phyloP scores from a whole-genome alignment of 2,888 invertebrate species.

The Macaria liturata region DNA sequence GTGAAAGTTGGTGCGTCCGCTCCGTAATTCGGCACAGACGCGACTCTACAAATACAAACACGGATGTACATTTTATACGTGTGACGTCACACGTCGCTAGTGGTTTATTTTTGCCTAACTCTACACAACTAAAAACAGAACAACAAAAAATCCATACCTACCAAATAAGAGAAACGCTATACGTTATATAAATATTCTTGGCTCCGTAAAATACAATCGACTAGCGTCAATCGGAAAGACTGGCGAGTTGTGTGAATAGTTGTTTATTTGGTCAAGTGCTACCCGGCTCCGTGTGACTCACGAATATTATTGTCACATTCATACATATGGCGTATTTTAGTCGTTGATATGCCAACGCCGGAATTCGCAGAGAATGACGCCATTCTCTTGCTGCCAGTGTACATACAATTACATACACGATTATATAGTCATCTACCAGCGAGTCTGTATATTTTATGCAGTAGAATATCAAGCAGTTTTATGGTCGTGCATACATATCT shows the following conservation, averaged over 20 bases:
- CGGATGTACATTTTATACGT: slow-evolving; percentile 28
- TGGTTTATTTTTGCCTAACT: background rate
- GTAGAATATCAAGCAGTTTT: slow-evolving; percentile 17
- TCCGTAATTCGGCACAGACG: slow-evolving; percentile 35
- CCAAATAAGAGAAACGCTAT: too few species aligned
- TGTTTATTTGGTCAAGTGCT: slow-evolving; percentile 79
- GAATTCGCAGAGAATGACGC: slow-evolving; percentile 73
- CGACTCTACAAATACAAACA: slow-evolving; percentile 32
- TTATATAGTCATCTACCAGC: slow-evolving; percentile 11
- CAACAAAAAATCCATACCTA: too few species aligned
- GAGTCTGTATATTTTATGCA: slow-evolving; percentile 25
- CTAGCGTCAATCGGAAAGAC: slow-evolving; percentile 60
- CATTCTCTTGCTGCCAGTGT: slow-evolving; percentile 64
- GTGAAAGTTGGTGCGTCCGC: slow-evolving; percentile 35
- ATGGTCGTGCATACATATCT: background rate
- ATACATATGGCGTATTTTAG: slow-evolving; percentile 68
- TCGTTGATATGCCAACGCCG: slow-evolving; percentile 67
- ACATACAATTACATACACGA: slow-evolving; percentile 3
- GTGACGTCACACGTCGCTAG: slow-evolving; percentile 5
- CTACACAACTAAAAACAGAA: too few species aligned
- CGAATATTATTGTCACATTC: slow-evolving; percentile 75
- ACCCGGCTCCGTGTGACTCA: slow-evolving; percentile 65
- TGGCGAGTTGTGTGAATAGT: slow-evolving; percentile 58
- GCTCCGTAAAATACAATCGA: slow-evolving; percentile 21
- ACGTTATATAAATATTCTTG: background rate